Evolutionary conservation across 2,888 invertebrate species (phyloP), one percentile per base, ranked within the genome.

Genomic region (Pogonocherus hispidulus): DNA sequence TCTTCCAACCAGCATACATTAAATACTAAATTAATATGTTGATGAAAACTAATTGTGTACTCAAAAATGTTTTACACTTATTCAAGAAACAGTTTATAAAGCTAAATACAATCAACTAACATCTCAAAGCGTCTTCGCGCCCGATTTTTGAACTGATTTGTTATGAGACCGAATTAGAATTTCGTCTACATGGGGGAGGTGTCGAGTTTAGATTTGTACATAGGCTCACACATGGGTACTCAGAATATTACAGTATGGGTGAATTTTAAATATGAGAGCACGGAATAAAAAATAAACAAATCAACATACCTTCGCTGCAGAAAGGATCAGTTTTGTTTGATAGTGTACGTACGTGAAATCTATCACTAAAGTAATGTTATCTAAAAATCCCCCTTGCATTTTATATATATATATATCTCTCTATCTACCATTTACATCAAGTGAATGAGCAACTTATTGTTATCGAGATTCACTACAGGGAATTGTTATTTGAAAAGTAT

Each of bases 1-100:
- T 89, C 84, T 87, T 86, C 86, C 89, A 89, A 82, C 90, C 90
- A 85, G 88, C 89, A 87, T 89, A 89, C 89, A 91, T 90, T 66
- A 80, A 81, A 63, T 56, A 46, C 54, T 22, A 41, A 14, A 27
- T 32, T 41, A 41, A 46, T 44, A 22, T 35, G 52, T 37, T 16
- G 27, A 51, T 51, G 57, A 41, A 14, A 14, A 0, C 32, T 8
- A 8, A 2, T 8, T 8, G 32, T 11, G 1, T 32, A 8, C 9
- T 11, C 32, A 2, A 11, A 11, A 32, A 32, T 1, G 8, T 6
- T 32, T 32, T 32, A 11, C 32, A 32, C 11, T 32, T 2, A 32
- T 32, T 32, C 8, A 32, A 32, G 32, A 9, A 32, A 51, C n/a
- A 22, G 23, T 51, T 51, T 51, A 51, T 51, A 2, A 23, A 11